phyloP scores from a whole-genome alignment of 2,113 vertebrate genomes.

The Gobio gobio region DNA sequence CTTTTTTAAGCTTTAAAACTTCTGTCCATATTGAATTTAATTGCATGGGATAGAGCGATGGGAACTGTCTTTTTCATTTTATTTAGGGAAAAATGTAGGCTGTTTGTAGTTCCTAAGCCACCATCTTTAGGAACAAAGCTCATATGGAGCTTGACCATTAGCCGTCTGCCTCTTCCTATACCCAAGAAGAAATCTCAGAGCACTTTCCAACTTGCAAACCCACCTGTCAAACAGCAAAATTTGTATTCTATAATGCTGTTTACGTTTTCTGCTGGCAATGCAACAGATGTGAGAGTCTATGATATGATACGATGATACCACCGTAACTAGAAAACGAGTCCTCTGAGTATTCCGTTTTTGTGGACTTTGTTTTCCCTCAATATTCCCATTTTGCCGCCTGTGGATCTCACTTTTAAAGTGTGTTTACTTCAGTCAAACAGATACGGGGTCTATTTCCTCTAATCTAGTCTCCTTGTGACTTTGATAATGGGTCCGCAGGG shows the following conservation, averaged over 20 bases:
- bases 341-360: constrained; percentile 37
- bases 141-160: constrained; percentile 37
- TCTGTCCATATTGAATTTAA: too few relatives aligned
- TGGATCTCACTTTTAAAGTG: constrained; percentile 33
- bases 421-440: constrained; percentile 36
- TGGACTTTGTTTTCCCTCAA: constrained; percentile 39
- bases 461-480: constrained; percentile 47
- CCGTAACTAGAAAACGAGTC: constrained; percentile 40
- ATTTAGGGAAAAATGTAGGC: not conserved
- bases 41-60: too few relatives aligned
- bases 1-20: too few relatives aligned
- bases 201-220: constrained; percentile 51
- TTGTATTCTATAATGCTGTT: constrained; percentile 50
- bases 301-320: constrained; percentile 41
- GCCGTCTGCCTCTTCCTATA: constrained; percentile 7
- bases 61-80: too few relatives aligned
- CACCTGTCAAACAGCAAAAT: constrained; percentile 52
- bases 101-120: not conserved
- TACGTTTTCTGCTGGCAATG: constrained; percentile 42
- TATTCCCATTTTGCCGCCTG: constrained; percentile 38
- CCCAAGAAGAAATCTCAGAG: constrained; percentile 45
- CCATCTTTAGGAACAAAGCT: not conserved
- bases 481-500: constrained; percentile 48
- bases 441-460: constrained; percentile 48
- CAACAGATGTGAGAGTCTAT: constrained; percentile 42